A percentile compares a stretch with the other conserved stretches of the same genome.
Evolutionary conservation across 1,140 invertebrate species (phyloP).

Genomic region (Drosophila repleta): DNA sequence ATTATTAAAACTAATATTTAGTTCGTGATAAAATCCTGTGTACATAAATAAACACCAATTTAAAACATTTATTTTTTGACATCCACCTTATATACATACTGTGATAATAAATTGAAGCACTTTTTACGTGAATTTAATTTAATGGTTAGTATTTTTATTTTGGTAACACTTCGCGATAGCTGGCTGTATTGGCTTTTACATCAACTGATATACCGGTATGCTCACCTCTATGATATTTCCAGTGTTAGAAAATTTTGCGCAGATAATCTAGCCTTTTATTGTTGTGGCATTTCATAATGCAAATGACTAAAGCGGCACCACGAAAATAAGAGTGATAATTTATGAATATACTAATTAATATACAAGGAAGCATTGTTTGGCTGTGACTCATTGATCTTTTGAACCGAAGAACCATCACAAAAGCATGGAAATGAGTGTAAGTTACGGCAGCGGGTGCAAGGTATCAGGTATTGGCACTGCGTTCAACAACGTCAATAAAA

Average conservation of each 20-base stretch:
- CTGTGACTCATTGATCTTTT: slow-evolving; percentile 60
- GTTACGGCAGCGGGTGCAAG: slow-evolving; percentile 42
- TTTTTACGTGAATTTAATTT: neutral
- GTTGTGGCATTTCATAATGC: slow-evolving; percentile 53
- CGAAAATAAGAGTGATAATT: slow-evolving; percentile 63
- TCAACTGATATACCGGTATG: slow-evolving; percentile 4
- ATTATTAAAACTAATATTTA: neutral
- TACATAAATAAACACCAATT: too few relatives aligned
- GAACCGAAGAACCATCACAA: slow-evolving; percentile 36
- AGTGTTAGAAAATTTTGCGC: slow-evolving; percentile 16
- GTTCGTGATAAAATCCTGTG: too few relatives aligned
- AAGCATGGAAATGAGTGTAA: slow-evolving; percentile 82
- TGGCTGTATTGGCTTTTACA: neutral
- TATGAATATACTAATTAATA: slow-evolving; percentile 63
- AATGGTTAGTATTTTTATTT: neutral
- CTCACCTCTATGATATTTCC: neutral
- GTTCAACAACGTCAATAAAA: slow-evolving; percentile 45
- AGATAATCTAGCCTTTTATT: slow-evolving; percentile 8
- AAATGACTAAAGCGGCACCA: slow-evolving; percentile 40
- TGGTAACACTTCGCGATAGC: neutral
- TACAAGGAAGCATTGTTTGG: slow-evolving; percentile 44
- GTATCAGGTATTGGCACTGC: slow-evolving; percentile 15
- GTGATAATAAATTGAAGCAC: neutral
- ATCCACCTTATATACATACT: too few relatives aligned
- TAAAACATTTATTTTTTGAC: too few relatives aligned